These are phyloP conservation scores for Auanema sp. DNA, from an alignment of 2,888 invertebrate genomes.

Conservation along the genomic window DNA sequence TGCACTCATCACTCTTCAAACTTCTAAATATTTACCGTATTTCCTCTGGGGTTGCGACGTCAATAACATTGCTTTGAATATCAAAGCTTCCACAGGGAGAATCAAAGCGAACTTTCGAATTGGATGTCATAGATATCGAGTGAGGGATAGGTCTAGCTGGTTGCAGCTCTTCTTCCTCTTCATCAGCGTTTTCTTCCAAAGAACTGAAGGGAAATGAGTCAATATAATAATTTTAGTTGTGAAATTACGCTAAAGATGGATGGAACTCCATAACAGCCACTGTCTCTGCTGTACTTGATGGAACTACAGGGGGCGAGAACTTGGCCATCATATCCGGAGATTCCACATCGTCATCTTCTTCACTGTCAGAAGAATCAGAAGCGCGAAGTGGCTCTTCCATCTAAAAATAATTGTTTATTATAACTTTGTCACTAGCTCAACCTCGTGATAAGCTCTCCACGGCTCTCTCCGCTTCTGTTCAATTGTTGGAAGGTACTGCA, in stretches of 20 bases:
- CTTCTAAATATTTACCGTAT: slow-evolving; percentile 34
- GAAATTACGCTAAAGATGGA: slow-evolving; percentile 35
- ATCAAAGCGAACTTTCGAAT: slow-evolving; percentile 18
- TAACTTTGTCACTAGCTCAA: slow-evolving; percentile 12
- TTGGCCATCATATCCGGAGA: slow-evolving; percentile 9
- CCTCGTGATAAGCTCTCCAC: slow-evolving; percentile 58
- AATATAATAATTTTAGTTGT: not conserved
- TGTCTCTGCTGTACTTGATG: slow-evolving; percentile 25
- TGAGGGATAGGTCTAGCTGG: slow-evolving; percentile 1
- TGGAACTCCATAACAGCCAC: slow-evolving; percentile 38
- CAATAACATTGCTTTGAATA: slow-evolving; percentile 31
- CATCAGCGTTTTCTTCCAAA: slow-evolving; percentile 34
- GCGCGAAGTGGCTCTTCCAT: slow-evolving; percentile 23
- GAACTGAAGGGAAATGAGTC: slow-evolving; percentile 28
- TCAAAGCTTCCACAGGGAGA: slow-evolving; percentile 11
- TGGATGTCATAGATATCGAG: slow-evolving; percentile 17
- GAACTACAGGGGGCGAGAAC: slow-evolving; percentile 10
- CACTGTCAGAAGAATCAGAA: slow-evolving; percentile 36
- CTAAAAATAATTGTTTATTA: slow-evolving; percentile 13
- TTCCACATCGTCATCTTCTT: slow-evolving; percentile 32
- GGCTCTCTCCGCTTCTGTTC: slow-evolving; percentile 58
- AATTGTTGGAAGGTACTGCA: slow-evolving; percentile 52
- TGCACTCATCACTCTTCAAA: not conserved
- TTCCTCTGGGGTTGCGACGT: slow-evolving; percentile 55
- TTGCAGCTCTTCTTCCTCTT: slow-evolving; percentile 24